Percentiles rank a stretch among this genome's conserved stretches.
Conservation (phyloP, 2,888 invertebrate genomes). For the Caenorhabditis wallacei region DNA sequence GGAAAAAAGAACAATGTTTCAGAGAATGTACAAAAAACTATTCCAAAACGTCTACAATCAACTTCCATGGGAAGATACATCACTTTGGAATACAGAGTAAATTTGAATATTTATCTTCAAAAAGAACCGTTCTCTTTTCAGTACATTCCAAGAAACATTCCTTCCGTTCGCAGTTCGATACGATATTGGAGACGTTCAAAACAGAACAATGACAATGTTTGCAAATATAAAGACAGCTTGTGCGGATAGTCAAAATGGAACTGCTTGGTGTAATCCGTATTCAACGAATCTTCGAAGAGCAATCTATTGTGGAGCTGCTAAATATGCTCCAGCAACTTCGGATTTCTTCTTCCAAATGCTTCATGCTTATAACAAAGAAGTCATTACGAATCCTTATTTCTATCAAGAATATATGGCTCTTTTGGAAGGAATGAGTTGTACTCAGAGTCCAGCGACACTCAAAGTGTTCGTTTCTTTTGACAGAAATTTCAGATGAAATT, state of each 20-base stretch:
- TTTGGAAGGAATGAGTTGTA: slow-evolving; percentile 65
- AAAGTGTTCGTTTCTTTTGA: slow-evolving; percentile 22
- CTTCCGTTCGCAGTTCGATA: slow-evolving; percentile 67
- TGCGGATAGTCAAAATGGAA: slow-evolving; percentile 59
- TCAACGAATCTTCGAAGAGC: slow-evolving; percentile 67
- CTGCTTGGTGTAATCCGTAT: slow-evolving; percentile 69
- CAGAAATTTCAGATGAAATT: no score
- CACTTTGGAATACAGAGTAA: slow-evolving; percentile 42
- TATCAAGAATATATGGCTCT: slow-evolving; percentile 71
- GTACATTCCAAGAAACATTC: slow-evolving; percentile 61
- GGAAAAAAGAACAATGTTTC: no score
- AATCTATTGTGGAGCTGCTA: slow-evolving; percentile 70
- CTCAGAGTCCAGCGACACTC: slow-evolving; percentile 42
- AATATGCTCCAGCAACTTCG: slow-evolving; percentile 45
- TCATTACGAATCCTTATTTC: slow-evolving; percentile 67
- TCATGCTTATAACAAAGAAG: slow-evolving; percentile 61
- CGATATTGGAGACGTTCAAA: slow-evolving; percentile 62
- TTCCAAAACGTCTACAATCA: slow-evolving; percentile 49
- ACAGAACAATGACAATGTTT: slow-evolving; percentile 51
- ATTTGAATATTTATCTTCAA: background rate
- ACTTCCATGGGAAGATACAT: slow-evolving; percentile 42
- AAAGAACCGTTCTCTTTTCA: slow-evolving; percentile 14
- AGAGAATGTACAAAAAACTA: slow-evolving; percentile 55
- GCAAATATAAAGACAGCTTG: slow-evolving; percentile 59
- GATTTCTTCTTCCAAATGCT: slow-evolving; percentile 66